Percentiles rank a stretch among this genome's conserved stretches.
Evolutionary conservation across 2,888 invertebrate genomes (phyloP).

Genomic region (Papilio demoleus): DNA sequence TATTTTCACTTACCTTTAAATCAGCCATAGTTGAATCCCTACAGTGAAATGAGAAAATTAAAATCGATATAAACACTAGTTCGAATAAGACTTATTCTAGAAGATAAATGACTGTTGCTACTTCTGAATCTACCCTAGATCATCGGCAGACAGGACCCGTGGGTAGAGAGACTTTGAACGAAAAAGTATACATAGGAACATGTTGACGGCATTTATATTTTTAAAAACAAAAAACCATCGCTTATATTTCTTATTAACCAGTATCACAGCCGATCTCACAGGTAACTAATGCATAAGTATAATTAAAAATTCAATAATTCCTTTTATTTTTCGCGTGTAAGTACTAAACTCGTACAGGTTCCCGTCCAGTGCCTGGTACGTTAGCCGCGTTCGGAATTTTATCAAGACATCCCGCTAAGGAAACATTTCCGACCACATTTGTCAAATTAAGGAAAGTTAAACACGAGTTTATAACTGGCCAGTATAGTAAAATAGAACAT

Average conservation of each 20-base stretch:
- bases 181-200: too few species aligned
- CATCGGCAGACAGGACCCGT: too few species aligned
- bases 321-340: conserved; percentile 17
- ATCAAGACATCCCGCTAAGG: conserved; percentile 38
- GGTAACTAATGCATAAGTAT: conserved; percentile 17
- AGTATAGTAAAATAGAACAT: background rate
- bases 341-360: conserved; percentile 1
- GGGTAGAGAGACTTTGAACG: too few species aligned
- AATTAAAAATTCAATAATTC: conserved; percentile 28
- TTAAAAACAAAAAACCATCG: background rate
- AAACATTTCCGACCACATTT: conserved; percentile 42
- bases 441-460: conserved; percentile 29
- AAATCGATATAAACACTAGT: too few species aligned
- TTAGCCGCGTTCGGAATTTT: conserved; percentile 27
- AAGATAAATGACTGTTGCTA: too few species aligned
- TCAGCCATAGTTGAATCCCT: too few species aligned
- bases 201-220: background rate
- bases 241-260: background rate
- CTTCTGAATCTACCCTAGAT: too few species aligned
- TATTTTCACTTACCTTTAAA: too few species aligned
- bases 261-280: conserved; percentile 7
- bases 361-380: conserved; percentile 3
- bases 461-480: background rate
- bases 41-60: too few species aligned
- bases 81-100: too few species aligned